Evolutionary conservation across 1,140 invertebrate species (phyloP).

Genomic region (Theocolax elegans): DNA sequence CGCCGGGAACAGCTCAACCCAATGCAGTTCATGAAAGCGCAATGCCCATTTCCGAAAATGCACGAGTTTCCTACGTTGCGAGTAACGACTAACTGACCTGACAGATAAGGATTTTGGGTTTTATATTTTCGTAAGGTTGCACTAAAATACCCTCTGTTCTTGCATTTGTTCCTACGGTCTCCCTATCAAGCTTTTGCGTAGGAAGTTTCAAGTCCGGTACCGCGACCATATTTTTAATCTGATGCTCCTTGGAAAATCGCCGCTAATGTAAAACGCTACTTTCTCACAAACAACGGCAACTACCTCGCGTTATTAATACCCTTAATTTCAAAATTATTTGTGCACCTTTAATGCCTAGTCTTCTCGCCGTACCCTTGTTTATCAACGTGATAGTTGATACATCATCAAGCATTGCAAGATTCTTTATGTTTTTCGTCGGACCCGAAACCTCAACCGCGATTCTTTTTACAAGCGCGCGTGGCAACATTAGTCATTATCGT

Average conservation of each 20-base stretch:
- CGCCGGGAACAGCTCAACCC: constrained; percentile 38
- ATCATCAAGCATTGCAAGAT: constrained; percentile 1
- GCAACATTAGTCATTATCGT: background rate
- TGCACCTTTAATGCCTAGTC: too few relatives aligned
- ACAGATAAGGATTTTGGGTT: constrained; percentile 33
- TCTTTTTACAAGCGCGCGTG: background rate
- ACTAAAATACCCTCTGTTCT: too few relatives aligned
- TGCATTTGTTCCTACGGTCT: background rate
- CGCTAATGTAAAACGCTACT: background rate
- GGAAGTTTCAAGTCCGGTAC: background rate
- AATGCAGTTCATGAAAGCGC: constrained; percentile 16
- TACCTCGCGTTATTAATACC: background rate
- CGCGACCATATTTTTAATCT: background rate
- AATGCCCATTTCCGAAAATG: background rate
- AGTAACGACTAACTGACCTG: constrained; percentile 36
- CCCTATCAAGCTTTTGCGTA: too few relatives aligned
- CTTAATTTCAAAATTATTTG: background rate
- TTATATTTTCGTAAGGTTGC: background rate
- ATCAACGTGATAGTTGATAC: too few relatives aligned
- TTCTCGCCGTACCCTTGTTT: too few relatives aligned
- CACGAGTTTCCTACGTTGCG: background rate
- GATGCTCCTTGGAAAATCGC: background rate
- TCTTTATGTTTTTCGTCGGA: background rate
- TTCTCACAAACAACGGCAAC: background rate
- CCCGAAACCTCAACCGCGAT: too few relatives aligned